These are phyloP conservation scores for Macrosiphum euphorbiae DNA, from an alignment of 2,888 invertebrate genomes.

Conservation along the genomic window DNA sequence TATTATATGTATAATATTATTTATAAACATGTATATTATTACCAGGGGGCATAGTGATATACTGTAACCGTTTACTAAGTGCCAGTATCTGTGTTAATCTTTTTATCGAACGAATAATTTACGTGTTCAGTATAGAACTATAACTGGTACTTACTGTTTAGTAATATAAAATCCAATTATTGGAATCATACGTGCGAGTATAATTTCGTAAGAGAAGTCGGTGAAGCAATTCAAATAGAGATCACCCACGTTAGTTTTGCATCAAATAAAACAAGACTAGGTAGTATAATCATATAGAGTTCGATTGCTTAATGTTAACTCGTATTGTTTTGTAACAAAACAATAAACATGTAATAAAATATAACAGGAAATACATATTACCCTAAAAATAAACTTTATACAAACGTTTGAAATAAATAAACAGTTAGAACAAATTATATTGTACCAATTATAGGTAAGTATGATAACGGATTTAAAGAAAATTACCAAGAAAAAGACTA, in stretches of 20 bases:
- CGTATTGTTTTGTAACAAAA: neutral
- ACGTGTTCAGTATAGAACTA: neutral
- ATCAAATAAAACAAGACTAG: neutral
- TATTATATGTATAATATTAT: neutral
- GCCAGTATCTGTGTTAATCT: neutral
- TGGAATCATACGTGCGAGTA: constrained; percentile 24
- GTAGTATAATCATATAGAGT: neutral
- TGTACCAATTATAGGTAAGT: neutral
- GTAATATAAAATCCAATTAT: constrained; percentile 29
- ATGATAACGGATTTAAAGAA: neutral
- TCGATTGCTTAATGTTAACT: neutral
- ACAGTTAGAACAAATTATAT: neutral
- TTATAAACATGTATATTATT: neutral
- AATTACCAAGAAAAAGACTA: neutral
- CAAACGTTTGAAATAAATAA: neutral
- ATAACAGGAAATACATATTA: neutral
- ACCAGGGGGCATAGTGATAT: no score
- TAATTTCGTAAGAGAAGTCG: neutral
- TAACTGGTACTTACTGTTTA: constrained; percentile 9
- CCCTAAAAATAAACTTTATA: neutral
- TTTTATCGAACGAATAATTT: neutral
- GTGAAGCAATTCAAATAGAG: neutral
- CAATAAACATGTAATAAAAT: neutral
- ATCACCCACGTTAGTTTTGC: neutral
- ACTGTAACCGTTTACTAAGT: neutral